Evolutionary conservation across 2,888 invertebrate genomes (phyloP).

Genomic region (Sceliomorpha sp.): DNA sequence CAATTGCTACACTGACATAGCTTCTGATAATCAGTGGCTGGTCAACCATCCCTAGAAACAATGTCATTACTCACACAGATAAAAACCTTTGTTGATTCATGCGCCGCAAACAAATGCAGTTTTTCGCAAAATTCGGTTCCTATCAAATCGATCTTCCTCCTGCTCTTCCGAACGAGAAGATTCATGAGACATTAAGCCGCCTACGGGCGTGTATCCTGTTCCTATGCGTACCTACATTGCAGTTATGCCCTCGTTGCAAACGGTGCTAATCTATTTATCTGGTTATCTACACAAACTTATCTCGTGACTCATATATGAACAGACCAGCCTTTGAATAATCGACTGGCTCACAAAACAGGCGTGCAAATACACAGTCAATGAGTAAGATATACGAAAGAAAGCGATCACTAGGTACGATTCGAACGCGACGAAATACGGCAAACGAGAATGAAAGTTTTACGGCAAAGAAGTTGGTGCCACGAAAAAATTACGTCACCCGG

Average conservation of each 20-base stretch:
- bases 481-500: no score
- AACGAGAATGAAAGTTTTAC: slow-evolving; percentile 32
- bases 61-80: no score
- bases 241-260: slow-evolving; percentile 62
- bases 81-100: no score
- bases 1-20: no score
- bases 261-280: slow-evolving; percentile 75
- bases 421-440: slow-evolving; percentile 2
- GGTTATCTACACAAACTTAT: slow-evolving; percentile 72
- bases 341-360: slow-evolving; percentile 31
- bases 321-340: slow-evolving; percentile 34
- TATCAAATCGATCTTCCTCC: no score
- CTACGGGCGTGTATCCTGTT: slow-evolving; percentile 58
- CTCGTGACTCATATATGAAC: slow-evolving; percentile 67
- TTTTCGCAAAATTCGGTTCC: no score
- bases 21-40: no score
- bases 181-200: slow-evolving; percentile 32
- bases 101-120: no score
- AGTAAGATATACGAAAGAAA: slow-evolving; percentile 20
- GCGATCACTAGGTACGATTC: slow-evolving; percentile 25
- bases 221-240: slow-evolving; percentile 47
- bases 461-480: slow-evolving; percentile 8
- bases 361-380: slow-evolving; percentile 41
- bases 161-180: slow-evolving; percentile 42
- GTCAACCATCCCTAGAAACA: no score